Evolutionary conservation across 1,140 invertebrate species (phyloP), one percentile per base, ranked within the genome.

Genomic region (Leptoteleia sp.): DNA sequence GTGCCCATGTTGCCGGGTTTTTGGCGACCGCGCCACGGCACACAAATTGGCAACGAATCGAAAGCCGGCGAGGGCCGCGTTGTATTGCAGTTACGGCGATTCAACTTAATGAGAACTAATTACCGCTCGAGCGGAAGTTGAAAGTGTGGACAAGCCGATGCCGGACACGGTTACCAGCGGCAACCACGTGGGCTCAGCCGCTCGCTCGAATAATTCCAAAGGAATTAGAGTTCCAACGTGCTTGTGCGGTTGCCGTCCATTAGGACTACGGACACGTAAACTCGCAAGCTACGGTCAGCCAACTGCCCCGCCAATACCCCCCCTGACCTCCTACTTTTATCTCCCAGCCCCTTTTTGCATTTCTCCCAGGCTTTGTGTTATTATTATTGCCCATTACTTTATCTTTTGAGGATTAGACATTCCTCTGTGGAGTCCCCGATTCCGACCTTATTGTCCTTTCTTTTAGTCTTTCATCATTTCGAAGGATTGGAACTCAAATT

Each of bases 51-150:
- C 55, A 59, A 68, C 55, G 59, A 79, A 79, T 79, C 68, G 76
- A 62, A 52, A 67, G 65, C 27, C 42, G 40, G 5, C 17, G 47
- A 61, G 54, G 12, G 42, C 38, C 16, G 43, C 16, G 61, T 64
- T 59, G 61, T 43, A 59, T 57, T 13, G 64, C 31, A 54, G 55
- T 61, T 59, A 43, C 52, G 42, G 55, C 52, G 76, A 81, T 72
- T 83, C 64, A 68, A 62, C 76, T 73, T 87, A 88, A 87, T 85
- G 85, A 80, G 70, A 84, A 84, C 83, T 87, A 88, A 86, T 87
- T 88, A 89, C 84, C 70, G 54, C 47, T 57, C 82, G 79, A 84
- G 68, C 73, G 82, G 76, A 84, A 87, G 84, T 87, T 86, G 84
- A 88, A 89, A 87, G 85, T 85, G 85, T 76, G 78, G 82, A 83